Conservation (phyloP, 2,888 invertebrate genomes). For the Sinodicranocentrus sp. region DNA sequence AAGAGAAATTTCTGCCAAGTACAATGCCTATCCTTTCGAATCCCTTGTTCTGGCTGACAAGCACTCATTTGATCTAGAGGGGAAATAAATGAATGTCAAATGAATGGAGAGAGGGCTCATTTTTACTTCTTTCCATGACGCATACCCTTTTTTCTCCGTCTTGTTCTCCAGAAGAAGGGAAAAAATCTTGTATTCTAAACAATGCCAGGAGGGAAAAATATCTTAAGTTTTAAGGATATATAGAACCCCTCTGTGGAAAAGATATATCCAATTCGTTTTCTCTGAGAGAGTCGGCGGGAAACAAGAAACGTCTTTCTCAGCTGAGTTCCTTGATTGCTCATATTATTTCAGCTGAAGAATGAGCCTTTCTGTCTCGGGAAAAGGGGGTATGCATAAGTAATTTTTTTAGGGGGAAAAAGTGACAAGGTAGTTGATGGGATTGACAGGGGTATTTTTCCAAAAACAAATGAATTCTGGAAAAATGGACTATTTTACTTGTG, state of each 20-base stretch:
- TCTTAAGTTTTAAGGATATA: too few relatives aligned
- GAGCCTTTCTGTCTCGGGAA: constrained; percentile 1
- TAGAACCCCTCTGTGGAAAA: too few relatives aligned
- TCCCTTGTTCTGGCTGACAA: constrained; percentile 56
- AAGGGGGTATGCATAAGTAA: constrained; percentile 49
- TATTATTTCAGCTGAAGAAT: constrained; percentile 42
- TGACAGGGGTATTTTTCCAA: constrained; percentile 28
- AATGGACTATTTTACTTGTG: background rate
- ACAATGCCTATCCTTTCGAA: constrained; percentile 53
- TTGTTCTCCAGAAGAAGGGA: background rate
- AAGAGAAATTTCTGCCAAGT: background rate
- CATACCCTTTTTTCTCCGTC: background rate
- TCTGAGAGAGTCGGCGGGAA: background rate
- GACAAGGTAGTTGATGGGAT: constrained; percentile 35
- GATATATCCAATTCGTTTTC: too few relatives aligned
- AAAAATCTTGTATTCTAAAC: background rate
- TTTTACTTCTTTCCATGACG: constrained; percentile 26
- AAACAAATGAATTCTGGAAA: constrained; percentile 22
- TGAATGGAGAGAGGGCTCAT: constrained; percentile 50
- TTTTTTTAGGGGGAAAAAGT: constrained; percentile 18
- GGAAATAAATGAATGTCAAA: constrained; percentile 59
- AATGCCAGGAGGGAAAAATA: background rate
- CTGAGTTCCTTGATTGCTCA: constrained; percentile 50
- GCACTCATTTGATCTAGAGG: constrained; percentile 43
- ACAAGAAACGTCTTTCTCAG: constrained; percentile 27